Evolutionary conservation across 2,888 invertebrate species (phyloP).

Genomic region (Aporophyla nigra): DNA sequence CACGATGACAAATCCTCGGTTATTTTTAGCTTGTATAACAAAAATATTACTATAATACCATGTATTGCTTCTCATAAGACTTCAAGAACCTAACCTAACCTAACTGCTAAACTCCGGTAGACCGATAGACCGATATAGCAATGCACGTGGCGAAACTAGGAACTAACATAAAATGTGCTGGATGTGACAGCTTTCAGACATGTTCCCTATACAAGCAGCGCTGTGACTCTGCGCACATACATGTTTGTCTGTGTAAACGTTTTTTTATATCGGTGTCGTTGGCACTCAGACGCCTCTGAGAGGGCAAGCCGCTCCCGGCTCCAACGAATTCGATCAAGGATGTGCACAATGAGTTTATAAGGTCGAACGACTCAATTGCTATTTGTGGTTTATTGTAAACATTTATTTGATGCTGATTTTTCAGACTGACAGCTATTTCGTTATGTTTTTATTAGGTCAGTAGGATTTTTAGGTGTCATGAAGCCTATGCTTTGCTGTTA

Average conservation of each 20-base stretch:
- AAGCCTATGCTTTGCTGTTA: neutral
- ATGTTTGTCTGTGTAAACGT: constrained; percentile 6
- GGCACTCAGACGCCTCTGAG: constrained; percentile 54
- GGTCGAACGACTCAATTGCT: constrained; percentile 74
- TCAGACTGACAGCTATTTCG: constrained; percentile 5
- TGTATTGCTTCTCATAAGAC: constrained; percentile 12
- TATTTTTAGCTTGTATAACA: constrained; percentile 1
- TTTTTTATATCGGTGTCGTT: constrained; percentile 61
- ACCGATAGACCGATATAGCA: neutral
- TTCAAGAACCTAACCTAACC: constrained; percentile 21
- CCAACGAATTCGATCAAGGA: constrained; percentile 79
- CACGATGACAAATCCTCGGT: neutral
- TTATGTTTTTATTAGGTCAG: constrained; percentile 13
- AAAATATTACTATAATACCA: neutral
- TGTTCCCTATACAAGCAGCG: neutral
- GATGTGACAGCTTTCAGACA: constrained; percentile 5
- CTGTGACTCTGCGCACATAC: neutral
- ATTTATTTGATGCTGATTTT: constrained; percentile 47
- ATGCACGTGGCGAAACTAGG: constrained; percentile 1
- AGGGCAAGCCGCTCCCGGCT: constrained; percentile 68
- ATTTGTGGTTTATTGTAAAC: constrained; percentile 61
- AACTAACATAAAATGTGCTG: constrained; percentile 15
- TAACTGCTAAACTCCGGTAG: constrained; percentile 59
- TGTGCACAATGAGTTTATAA: constrained; percentile 78
- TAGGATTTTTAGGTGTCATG: neutral